Evolutionary conservation across 2,797 vertebrate species (phyloP).

Genomic region (Nasua narica): DNA sequence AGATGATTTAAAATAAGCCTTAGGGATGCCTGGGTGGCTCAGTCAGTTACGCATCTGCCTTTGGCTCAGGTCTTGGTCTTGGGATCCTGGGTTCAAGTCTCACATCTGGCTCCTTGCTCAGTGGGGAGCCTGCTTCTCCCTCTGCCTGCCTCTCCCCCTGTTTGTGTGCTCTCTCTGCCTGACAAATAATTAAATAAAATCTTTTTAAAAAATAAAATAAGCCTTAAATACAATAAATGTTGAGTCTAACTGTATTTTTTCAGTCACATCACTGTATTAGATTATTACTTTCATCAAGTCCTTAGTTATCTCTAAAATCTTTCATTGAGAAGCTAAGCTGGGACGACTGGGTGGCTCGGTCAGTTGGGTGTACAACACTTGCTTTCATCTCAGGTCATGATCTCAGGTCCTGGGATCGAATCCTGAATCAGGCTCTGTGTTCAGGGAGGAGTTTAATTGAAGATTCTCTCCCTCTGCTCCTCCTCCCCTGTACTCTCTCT

Average conservation of each 20-base stretch:
- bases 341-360: background rate
- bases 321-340: background rate
- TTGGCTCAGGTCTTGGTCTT: too few species aligned
- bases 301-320: background rate
- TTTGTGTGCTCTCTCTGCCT: too few species aligned
- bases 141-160: too few species aligned
- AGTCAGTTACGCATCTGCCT: too few species aligned
- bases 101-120: too few species aligned
- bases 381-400: background rate
- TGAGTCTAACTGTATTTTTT: background rate
- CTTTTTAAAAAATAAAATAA: too few species aligned
- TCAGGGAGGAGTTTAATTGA: background rate
- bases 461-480: background rate
- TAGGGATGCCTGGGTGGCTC: background rate
- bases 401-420: background rate
- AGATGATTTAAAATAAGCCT: background rate
- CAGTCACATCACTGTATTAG: background rate
- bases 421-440: background rate
- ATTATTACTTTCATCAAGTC: background rate
- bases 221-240: background rate
- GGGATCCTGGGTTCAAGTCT: too few species aligned
- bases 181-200: too few species aligned
- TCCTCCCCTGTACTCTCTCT: rapidly evolving
- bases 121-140: too few species aligned
- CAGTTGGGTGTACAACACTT: background rate